These are phyloP conservation scores for Julus scandinavius DNA, from an alignment of 2,888 invertebrate genomes.

Conservation along the genomic window DNA sequence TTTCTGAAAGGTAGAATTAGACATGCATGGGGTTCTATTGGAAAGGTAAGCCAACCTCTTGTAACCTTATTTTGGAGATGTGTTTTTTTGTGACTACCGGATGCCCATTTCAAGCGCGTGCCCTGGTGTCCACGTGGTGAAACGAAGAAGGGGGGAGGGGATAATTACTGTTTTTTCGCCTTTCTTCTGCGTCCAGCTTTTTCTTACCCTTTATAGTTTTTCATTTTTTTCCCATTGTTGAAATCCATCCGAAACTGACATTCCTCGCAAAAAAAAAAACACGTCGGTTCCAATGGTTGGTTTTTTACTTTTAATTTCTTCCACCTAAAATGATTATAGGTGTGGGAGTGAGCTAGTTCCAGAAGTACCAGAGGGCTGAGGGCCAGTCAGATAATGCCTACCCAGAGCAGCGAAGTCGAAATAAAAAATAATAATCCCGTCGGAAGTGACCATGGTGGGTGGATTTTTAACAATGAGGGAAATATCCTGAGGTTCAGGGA, in stretches of 20 bases:
- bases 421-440: constrained; percentile 1
- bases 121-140: constrained; percentile 20
- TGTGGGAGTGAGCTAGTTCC: background rate
- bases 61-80: background rate
- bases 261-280: constrained; percentile 28
- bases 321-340: background rate
- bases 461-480: background rate
- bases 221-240: constrained; percentile 1
- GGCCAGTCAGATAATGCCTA: background rate
- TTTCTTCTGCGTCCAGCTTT: background rate
- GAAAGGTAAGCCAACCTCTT: background rate
- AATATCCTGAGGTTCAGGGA: background rate
- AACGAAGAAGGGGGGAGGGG: background rate
- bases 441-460: constrained; percentile 33
- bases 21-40: background rate
- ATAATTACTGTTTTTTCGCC: background rate
- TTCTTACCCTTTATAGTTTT: background rate
- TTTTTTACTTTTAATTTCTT: constrained; percentile 30
- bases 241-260: constrained; percentile 30
- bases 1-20: too few relatives aligned
- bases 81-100: background rate
- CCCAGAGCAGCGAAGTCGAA: background rate
- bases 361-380: background rate
- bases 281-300: background rate
- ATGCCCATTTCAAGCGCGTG: constrained; percentile 9